These are phyloP conservation scores for Melanotaenia nigrans DNA, from an alignment of 2,797 vertebrate genomes.

Conservation along the genomic window DNA sequence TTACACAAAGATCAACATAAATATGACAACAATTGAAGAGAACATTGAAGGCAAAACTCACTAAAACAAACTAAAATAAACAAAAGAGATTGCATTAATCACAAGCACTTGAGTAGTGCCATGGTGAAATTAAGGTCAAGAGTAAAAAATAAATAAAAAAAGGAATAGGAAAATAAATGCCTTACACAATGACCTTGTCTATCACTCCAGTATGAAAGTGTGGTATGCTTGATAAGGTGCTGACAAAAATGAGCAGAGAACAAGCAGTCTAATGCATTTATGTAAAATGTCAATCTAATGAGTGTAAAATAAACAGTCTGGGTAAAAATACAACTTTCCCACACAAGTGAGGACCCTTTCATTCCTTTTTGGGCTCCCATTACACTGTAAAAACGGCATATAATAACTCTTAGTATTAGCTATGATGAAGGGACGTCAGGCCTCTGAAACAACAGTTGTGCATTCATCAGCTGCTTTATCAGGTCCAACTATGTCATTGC, in stretches of 20 bases:
- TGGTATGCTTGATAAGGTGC: slow-evolving; percentile 28
- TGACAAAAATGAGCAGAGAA: slow-evolving; percentile 21
- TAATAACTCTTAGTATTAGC: background rate
- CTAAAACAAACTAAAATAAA: slow-evolving; percentile 26
- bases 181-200: background rate
- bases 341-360: slow-evolving; percentile 18
- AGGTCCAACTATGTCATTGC: too few species aligned
- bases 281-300: slow-evolving; percentile 35
- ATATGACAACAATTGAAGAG: slow-evolving; percentile 20
- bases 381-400: background rate
- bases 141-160: background rate
- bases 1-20: slow-evolving; percentile 52
- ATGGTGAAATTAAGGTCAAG: background rate
- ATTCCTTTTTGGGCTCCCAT: slow-evolving; percentile 7
- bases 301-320: slow-evolving; percentile 29
- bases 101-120: background rate
- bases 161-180: too few species aligned
- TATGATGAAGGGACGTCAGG: background rate
- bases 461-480: background rate
- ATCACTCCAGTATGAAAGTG: slow-evolving; percentile 4
- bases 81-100: slow-evolving; percentile 7
- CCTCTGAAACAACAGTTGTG: background rate
- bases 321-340: slow-evolving; percentile 26
- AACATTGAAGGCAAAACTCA: slow-evolving; percentile 11
- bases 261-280: slow-evolving; percentile 26